Evolutionary conservation across 2,888 invertebrate genomes (phyloP), one percentile per base, ranked within the genome.

Genomic region (Spodoptera littoralis): DNA sequence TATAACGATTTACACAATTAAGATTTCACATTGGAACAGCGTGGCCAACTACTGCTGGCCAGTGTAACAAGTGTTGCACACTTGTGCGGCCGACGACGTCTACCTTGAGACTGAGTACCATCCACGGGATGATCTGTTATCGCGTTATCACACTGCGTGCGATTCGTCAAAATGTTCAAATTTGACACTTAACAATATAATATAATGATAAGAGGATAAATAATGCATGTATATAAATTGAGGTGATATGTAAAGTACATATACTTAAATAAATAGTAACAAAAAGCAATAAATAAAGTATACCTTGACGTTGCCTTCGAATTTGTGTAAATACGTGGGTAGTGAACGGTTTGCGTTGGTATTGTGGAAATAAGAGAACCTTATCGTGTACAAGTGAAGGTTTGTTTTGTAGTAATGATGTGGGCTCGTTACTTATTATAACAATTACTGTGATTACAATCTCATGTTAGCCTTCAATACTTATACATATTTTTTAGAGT

Each of bases 401-500:
- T 88, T 92, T 90, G 89, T 90, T 90, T 91, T 88, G 90, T 90
- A 90, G 90, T 91, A 91, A 92, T 90, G 89, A 88, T 91, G 91
- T 92, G 92, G 93, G 93, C 93, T 92, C 90, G 92, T 93, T 93
- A 93, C 92, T 92, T 92, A 90, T 89, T 36, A 92, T 90, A 92
- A 93, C 92, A 91, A 92, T 90, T 92, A 94, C 94, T 94, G 94
- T 94, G 94, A 94, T 94, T 93, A 91, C 90, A 94, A 92, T 93
- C 92, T 93, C 92, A 93, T 91, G 91, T 92, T 94, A 94, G 94
- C 94, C 94, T 94, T 94, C 94, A 91, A 93, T 93, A 93, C 93
- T 94, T 93, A 94, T 94, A 94, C 94, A 94, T 94, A 94, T 94
- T 93, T 94, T 94, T 93, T 93, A 94, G 94, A 94, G 94, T 94